Conservation (phyloP, 2,113 vertebrate species). For the Dascyllus trimaculatus region DNA sequence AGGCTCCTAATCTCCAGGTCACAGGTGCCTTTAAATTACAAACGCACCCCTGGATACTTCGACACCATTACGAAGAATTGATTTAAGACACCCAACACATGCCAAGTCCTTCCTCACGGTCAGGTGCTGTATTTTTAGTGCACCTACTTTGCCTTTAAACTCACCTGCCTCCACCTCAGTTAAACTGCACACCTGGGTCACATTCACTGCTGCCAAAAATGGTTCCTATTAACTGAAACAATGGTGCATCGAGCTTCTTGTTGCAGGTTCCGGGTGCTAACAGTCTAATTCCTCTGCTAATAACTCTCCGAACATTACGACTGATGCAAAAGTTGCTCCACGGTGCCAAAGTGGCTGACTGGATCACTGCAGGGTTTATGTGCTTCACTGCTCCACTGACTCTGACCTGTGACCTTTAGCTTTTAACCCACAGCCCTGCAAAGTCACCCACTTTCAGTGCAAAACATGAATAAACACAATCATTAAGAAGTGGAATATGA, state of each 20-base stretch:
- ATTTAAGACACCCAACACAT: conserved; percentile 10
- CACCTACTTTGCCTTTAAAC: neutral
- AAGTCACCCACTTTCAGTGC: neutral
- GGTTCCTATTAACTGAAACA: neutral
- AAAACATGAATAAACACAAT: neutral
- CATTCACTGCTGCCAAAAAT: neutral
- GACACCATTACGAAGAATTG: conserved; percentile 5
- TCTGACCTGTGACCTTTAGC: neutral
- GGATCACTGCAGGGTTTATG: neutral
- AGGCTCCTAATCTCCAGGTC: conserved; percentile 50
- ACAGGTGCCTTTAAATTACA: conserved; percentile 57
- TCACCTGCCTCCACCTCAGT: neutral
- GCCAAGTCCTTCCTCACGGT: neutral
- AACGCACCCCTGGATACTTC: conserved; percentile 12
- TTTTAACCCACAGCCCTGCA: neutral
- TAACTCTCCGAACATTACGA: neutral
- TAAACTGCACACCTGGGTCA: neutral
- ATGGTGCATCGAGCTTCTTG: neutral
- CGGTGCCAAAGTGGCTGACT: neutral
- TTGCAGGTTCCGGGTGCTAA: conserved; percentile 2
- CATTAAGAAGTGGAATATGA: neutral
- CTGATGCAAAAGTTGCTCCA: neutral
- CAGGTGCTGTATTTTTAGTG: neutral
- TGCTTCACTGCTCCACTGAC: neutral
- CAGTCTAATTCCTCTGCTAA: neutral